These are phyloP conservation scores for Melanaphis sacchari DNA, from an alignment of 1,140 invertebrate genomes.

Conservation along the genomic window DNA sequence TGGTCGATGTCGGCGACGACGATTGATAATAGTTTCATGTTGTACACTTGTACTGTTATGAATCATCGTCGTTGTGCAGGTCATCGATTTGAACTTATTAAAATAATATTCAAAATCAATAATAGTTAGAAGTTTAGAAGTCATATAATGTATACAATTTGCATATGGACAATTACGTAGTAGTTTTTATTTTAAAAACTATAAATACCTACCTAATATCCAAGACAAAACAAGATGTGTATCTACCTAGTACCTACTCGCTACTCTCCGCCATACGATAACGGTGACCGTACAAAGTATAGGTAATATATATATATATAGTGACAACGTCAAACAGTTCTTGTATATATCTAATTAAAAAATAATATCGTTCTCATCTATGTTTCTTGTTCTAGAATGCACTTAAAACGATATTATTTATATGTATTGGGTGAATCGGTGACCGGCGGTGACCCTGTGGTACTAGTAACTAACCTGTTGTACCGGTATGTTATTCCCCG, in stretches of 20 bases:
- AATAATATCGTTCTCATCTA: not conserved
- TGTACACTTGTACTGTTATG: not conserved
- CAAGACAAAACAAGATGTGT: not conserved
- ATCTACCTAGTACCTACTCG: not conserved
- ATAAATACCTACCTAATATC: not conserved
- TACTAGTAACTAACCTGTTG: conserved; percentile 4
- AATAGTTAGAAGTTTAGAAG: not conserved
- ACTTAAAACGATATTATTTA: not conserved
- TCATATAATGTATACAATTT: not conserved
- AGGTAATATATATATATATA: too few species aligned
- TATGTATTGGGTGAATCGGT: not conserved
- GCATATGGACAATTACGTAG: not conserved
- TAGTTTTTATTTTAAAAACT: not conserved
- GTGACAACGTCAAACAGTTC: not conserved
- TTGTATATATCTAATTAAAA: not conserved
- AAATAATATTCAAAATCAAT: not conserved
- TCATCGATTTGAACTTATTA: not conserved
- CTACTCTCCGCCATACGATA: not conserved
- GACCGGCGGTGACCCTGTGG: not conserved
- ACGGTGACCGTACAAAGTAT: not conserved
- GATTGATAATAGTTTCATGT: not conserved
- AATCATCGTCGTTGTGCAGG: conserved; percentile 1
- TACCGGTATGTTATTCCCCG: not conserved
- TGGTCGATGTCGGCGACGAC: not conserved
- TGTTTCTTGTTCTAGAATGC: not conserved